Evolutionary conservation across 2,888 invertebrate genomes (phyloP), one percentile per base, ranked within the genome.

Genomic region (Apoda limacodes): DNA sequence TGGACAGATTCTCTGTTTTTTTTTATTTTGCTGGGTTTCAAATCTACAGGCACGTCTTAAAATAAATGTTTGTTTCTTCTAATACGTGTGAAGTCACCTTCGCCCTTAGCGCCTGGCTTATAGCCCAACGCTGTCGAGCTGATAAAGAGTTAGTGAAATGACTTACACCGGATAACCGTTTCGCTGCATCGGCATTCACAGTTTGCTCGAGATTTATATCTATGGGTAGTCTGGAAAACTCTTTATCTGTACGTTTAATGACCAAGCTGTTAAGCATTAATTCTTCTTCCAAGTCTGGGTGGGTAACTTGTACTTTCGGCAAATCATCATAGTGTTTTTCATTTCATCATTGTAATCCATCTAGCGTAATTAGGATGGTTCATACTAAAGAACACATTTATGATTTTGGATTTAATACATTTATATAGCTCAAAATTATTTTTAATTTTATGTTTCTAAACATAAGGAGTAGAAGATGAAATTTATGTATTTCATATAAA

Each of bases 121-220:
- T n/a, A n/a, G n/a, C n/a, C n/a, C n/a, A n/a, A n/a, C n/a, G n/a
- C n/a, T n/a, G n/a, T n/a, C n/a, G n/a, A n/a, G n/a, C n/a, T n/a
- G n/a, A n/a, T n/a, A n/a, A n/a, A n/a, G n/a, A n/a, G n/a, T n/a
- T n/a, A n/a, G n/a, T n/a, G n/a, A n/a, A n/a, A n/a, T n/a, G n/a
- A n/a, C n/a, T n/a, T n/a, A n/a, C n/a, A n/a, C n/a, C n/a, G n/a
- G n/a, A n/a, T n/a, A n/a, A n/a, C n/a, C n/a, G n/a, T n/a, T n/a
- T n/a, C n/a, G n/a, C n/a, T n/a, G n/a, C n/a, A n/a, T n/a, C n/a
- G n/a, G n/a, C n/a, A n/a, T n/a, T n/a, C n/a, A n/a, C n/a, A n/a
- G n/a, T n/a, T n/a, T 45, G 42, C 33, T 55, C 54, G n/a, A 56
- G 29, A 23, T 37, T 35, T 13, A 52, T 25, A 27, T 51, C 50